Base-by-base conservation (phyloP, 2,888 invertebrate species). In the Tryphoninae sp. region DNA sequence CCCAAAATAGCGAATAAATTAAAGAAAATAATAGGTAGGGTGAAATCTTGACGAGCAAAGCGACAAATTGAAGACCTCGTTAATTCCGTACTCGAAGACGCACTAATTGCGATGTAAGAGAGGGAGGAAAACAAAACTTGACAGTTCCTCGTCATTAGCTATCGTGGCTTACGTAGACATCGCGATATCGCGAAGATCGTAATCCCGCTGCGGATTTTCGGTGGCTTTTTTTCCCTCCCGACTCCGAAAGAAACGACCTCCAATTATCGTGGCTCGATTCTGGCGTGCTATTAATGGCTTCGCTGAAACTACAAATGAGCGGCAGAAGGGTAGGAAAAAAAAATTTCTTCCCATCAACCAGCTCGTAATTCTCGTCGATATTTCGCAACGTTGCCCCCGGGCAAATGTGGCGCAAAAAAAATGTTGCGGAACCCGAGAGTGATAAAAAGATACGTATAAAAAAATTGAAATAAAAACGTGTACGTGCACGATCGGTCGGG, bases 71-170 rank as follows among this genome's bases (percentile, higher is more conserved):
- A 62, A 42, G 51, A 45, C 51, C 68, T 75, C 75, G 51, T 76
- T 76, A 76, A 62, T 42, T 68, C 11, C 42, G 40, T 49, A 26
- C 59, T 11, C 53, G 75, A 13, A 61, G 42, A 22, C 62, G 9
- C n/a, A 62, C 61, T 69, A 76, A 69, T 62, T 61, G 76, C 76
- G 19, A 72, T 72, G 26, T 19, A 11, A 2, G 45, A n/a, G 58
- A 59, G 26, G 26, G 11, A 26, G 26, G 11, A 7, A 59, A 26
- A 59, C 11, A 59, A 42, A 58, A 74, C 49, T 42, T 23, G 55
- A 69, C 13, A 64, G 42, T 23, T 19, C 23, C 51, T 71, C 77
- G 40, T 11, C 59, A 62, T 64, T n/a, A 16, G 59, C 22, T 45
- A 59, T 49, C 58, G n/a, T n/a, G 13, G 59, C 59, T 55, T 55